A percentile compares a stretch with the other conserved stretches of the same genome.
phyloP scores from a whole-genome alignment of 2,888 invertebrate species.

The Agrochola lychnidis region DNA sequence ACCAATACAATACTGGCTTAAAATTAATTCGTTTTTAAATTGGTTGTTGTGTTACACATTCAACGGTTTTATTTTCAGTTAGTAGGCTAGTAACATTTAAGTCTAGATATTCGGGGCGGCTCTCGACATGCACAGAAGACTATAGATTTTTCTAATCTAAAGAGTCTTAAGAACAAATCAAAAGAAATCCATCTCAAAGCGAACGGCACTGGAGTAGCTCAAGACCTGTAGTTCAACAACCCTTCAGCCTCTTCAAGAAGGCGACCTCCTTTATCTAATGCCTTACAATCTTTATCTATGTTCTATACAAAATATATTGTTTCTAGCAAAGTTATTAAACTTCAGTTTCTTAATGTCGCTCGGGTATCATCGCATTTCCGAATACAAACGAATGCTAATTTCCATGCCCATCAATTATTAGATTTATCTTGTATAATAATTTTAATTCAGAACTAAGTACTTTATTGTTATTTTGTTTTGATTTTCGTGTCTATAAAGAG shows the following conservation, averaged over 20 bases:
- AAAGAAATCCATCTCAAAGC: constrained; percentile 11
- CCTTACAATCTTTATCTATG: background rate
- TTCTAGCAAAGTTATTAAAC: background rate
- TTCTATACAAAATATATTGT: background rate
- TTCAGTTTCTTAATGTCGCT: too few species aligned
- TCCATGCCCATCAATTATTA: too few species aligned
- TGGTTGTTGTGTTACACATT: background rate
- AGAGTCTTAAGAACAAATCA: background rate
- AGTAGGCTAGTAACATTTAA: background rate
- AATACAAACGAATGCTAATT: too few species aligned
- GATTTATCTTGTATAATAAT: too few species aligned
- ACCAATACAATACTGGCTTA: background rate
- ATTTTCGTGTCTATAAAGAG: too few species aligned
- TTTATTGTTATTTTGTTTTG: too few species aligned
- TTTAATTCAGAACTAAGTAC: too few species aligned
- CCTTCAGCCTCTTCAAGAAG: background rate
- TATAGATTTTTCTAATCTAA: background rate
- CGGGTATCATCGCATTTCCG: too few species aligned
- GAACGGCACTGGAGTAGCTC: background rate
- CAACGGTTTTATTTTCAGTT: too few species aligned
- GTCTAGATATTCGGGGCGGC: too few species aligned
- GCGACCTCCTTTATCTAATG: constrained; percentile 10
- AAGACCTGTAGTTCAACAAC: constrained; percentile 6
- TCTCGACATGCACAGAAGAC: background rate
- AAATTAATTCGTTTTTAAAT: background rate